Evolutionary conservation across 2,888 invertebrate genomes (phyloP).

Genomic region (Nomada flava): DNA sequence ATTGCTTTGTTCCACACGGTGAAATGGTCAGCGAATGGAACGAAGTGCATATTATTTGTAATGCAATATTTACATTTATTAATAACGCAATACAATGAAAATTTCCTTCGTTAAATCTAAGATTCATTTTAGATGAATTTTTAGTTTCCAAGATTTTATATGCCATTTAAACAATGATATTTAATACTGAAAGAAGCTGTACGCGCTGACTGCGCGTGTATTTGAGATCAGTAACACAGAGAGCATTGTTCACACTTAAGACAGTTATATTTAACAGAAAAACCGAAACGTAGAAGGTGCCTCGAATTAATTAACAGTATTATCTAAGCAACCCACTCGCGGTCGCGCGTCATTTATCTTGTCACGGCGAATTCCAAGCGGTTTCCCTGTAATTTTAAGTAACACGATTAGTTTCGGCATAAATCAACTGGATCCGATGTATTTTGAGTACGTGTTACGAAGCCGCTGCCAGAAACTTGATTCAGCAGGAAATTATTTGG

Average conservation of each 20-base stretch:
- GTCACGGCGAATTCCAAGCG: constrained; percentile 16
- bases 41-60: no score
- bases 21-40: no score
- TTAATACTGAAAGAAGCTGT: not conserved
- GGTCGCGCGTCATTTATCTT: constrained; percentile 40
- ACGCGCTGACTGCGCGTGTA: not conserved
- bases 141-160: no score
- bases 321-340: constrained; percentile 17
- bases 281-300: constrained; percentile 5
- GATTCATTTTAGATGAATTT: no score
- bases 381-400: constrained; percentile 37
- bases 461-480: constrained; percentile 45
- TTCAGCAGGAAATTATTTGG: constrained; percentile 40
- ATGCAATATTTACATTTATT: no score
- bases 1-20: no score
- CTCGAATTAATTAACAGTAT: constrained; percentile 29
- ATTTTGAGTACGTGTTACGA: constrained; percentile 41
- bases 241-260: constrained; percentile 15
- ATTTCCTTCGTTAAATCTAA: no score
- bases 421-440: constrained; percentile 52
- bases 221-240: not conserved
- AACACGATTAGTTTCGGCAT: constrained; percentile 46
- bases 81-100: no score
- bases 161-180: no score
- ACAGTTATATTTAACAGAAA: constrained; percentile 27